A percentile compares a stretch with the other conserved stretches of the same genome.
phyloP scores from a whole-genome alignment of 2,113 vertebrate species.

The Clupea harengus region DNA sequence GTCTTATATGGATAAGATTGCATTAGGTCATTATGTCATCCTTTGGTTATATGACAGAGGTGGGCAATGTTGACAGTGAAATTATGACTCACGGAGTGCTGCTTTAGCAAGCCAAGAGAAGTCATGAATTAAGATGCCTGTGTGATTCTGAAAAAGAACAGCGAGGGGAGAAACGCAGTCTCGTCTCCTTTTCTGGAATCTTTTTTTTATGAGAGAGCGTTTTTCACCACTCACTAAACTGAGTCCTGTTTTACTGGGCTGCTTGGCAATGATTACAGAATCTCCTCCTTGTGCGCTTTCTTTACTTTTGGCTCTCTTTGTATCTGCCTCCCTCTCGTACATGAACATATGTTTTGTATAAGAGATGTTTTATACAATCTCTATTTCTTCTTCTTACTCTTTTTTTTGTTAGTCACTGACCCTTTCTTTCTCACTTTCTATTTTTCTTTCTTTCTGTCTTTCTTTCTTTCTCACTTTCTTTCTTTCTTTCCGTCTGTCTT shows the following conservation, averaged over 20 bases:
- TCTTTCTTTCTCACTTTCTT: too few relatives aligned
- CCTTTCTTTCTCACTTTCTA: too few relatives aligned
- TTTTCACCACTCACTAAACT: slow-evolving; percentile 1
- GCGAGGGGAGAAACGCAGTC: neutral
- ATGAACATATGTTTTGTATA: neutral
- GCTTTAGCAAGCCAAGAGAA: neutral
- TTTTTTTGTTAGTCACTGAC: neutral
- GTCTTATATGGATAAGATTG: slow-evolving; percentile 15
- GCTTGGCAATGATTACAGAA: neutral
- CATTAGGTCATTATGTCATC: slow-evolving; percentile 2
- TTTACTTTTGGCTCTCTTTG: neutral
- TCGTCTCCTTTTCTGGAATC: slow-evolving; percentile 4
- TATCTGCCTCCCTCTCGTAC: neutral
- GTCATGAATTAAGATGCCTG: slow-evolving; percentile 8
- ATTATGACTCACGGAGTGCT: neutral
- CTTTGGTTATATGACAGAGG: neutral
- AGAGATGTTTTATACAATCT: neutral
- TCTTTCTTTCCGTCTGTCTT: too few relatives aligned
- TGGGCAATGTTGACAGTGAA: slow-evolving; percentile 17
- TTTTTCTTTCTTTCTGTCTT: too few relatives aligned
- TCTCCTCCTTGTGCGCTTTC: neutral
- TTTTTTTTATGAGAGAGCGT: neutral
- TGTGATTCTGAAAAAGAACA: neutral
- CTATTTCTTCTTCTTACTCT: neutral
- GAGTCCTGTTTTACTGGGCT: neutral